phyloP scores from a whole-genome alignment of 2,888 invertebrate species.

The Tipula helvola region DNA sequence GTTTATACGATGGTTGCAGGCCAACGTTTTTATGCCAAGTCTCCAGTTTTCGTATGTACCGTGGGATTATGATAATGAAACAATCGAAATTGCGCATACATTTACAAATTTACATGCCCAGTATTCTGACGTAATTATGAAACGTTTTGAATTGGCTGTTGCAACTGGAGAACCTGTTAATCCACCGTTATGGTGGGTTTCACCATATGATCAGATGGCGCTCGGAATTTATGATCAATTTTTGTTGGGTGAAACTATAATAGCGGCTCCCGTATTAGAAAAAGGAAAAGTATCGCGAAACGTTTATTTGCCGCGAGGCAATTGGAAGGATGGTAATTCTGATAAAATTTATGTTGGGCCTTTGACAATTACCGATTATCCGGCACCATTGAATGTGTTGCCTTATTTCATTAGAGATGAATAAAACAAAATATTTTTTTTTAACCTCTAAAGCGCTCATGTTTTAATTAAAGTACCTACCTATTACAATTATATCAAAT shows the following conservation, averaged over 20 bases:
- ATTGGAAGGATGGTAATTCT: conserved; percentile 53
- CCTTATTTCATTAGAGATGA: conserved; percentile 49
- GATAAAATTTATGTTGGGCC: conserved; percentile 42
- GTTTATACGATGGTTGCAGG: conserved; percentile 62
- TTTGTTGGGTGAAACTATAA: conserved; percentile 59
- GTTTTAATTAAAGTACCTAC: too few species aligned
- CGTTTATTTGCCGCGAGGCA: conserved; percentile 63
- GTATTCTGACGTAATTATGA: conserved; percentile 47
- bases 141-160: conserved; percentile 47
- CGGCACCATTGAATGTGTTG: conserved; percentile 52
- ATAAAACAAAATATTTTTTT: background rate
- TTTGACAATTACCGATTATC: conserved; percentile 46
- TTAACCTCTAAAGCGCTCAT: too few species aligned
- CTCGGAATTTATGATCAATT: conserved; percentile 51
- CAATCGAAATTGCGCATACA: conserved; percentile 47
- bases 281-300: conserved; percentile 48
- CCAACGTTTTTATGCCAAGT: conserved; percentile 61
- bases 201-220: conserved; percentile 51
- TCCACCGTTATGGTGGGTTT: conserved; percentile 77
- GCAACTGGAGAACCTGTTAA: conserved; percentile 57
- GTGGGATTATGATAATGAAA: conserved; percentile 54
- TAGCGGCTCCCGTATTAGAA: conserved; percentile 65
- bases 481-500: too few species aligned
- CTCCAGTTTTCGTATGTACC: conserved; percentile 67
- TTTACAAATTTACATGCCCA: conserved; percentile 52